phyloP scores from a whole-genome alignment of 2,113 vertebrate genomes.

The Paralichthys olivaceus region DNA sequence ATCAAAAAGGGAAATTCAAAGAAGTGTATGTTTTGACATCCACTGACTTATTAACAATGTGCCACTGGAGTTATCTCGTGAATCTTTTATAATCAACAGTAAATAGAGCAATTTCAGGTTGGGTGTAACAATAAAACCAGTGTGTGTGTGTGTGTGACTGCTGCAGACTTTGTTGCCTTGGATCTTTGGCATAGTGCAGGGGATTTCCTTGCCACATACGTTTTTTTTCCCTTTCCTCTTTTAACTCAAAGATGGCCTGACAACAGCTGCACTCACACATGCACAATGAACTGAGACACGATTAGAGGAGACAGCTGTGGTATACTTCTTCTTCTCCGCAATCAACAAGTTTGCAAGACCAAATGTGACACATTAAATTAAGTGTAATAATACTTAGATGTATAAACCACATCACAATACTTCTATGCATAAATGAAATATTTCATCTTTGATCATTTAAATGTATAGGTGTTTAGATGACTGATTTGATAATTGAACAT shows the following conservation, averaged over 20 bases:
- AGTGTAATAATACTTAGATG: too few relatives aligned
- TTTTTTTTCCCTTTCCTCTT: constrained; percentile 82
- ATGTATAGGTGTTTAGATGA: background rate
- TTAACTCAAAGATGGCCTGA: constrained; percentile 81
- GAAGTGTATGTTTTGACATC: constrained; percentile 43
- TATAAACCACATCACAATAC: too few relatives aligned
- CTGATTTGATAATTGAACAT: background rate
- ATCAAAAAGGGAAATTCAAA: constrained; percentile 60
- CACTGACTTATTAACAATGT: constrained; percentile 33
- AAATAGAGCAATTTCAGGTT: constrained; percentile 60
- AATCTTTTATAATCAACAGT: constrained; percentile 63
- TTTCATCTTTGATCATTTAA: constrained; percentile 7
- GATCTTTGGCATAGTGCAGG: constrained; percentile 79
- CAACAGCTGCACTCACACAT: constrained; percentile 78
- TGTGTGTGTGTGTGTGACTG: constrained; percentile 39
- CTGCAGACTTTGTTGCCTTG: constrained; percentile 69
- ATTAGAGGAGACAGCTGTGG: constrained; percentile 49
- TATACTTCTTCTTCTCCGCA: constrained; percentile 17
- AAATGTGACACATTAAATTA: background rate
- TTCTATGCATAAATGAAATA: background rate
- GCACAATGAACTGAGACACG: constrained; percentile 60
- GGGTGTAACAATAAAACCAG: constrained; percentile 62
- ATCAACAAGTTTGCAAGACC: constrained; percentile 11
- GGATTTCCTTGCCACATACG: constrained; percentile 83
- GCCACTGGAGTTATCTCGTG: constrained; percentile 34